Evolutionary conservation across 2,797 vertebrate species (phyloP), one percentile per base, ranked within the genome.

Genomic region (Syndactyla subalaris): DNA sequence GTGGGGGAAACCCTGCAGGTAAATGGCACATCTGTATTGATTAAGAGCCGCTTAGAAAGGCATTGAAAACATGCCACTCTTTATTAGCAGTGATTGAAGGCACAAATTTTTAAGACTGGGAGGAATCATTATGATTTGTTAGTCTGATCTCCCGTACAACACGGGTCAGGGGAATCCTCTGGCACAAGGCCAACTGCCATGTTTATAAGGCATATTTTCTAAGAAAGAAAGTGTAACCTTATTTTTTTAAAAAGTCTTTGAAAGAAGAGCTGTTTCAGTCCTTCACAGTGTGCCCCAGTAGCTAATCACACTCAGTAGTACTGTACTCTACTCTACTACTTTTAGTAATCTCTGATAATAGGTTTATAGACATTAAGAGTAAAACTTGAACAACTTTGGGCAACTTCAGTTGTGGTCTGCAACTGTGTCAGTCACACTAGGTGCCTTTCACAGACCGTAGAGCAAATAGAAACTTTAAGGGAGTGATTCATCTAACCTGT

Each of bases 401-500:
- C 32, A 93, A 59, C 43, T 86, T 80, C 58, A 86, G 26, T 16
- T 78, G 54, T 66, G n/a, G 18, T 58, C 63, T 86, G 63, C 73
- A 88, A 27, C 46, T 58, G 49, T 55, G 20, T 36, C 36, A 45
- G 70, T 92, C 92, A 86, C 66, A 55, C 49, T 65, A 61, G 72
- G 29, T 95, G 92, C 88, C 88, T 95, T 94, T 94, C 90, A 88
- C 59, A 85, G 88, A 39, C 66, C 27, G 36, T 49, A 77, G 80
- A 95, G 73, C 88, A 93, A 93, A 93, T 10, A 93, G 88, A 92
- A 95, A 66, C 9, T 84, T 88, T 73, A 84, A 92, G 68, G 54
- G 79, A 95, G 83, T 90, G 92, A 93, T 97, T 94, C 85, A 96
- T 97, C 94, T 95, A 92, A 93, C n/a, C 68, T 29, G 1, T 93